Percentiles rank a stretch among this genome's conserved stretches.
Conservation (phyloP, 2,113 vertebrate species). For the Lathamus discolor region DNA sequence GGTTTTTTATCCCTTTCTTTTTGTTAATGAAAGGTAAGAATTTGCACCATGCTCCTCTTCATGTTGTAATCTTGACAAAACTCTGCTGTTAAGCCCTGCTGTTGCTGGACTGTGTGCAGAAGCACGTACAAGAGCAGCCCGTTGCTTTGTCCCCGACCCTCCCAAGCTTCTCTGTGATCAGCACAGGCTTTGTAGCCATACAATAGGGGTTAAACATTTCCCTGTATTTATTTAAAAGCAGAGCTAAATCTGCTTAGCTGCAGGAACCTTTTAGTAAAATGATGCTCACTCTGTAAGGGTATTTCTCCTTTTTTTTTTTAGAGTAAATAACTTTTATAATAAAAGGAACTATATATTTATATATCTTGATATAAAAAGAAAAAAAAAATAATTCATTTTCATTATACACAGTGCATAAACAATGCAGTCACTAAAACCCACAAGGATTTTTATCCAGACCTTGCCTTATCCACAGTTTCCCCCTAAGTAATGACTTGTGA, state of each 20-base stretch:
- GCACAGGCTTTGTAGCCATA: conserved; percentile 86
- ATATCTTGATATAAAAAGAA: neutral
- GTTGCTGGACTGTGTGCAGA: conserved; percentile 35
- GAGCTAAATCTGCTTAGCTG: conserved; percentile 66
- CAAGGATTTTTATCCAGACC: neutral
- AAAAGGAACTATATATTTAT: neutral
- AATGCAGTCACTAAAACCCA: neutral
- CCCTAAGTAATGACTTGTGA: neutral
- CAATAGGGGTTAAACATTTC: conserved; percentile 92
- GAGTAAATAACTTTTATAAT: neutral
- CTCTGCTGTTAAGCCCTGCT: conserved; percentile 30
- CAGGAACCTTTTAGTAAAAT: conserved; percentile 58
- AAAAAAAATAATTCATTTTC: neutral
- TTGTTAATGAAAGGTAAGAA: conserved; percentile 27
- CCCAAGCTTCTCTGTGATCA: conserved; percentile 82
- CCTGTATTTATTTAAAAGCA: conserved; percentile 79
- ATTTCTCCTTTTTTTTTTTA: neutral
- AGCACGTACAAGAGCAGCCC: conserved; percentile 56
- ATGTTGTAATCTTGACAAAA: conserved; percentile 68
- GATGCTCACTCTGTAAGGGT: neutral
- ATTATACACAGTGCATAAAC: neutral
- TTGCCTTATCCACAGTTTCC: neutral
- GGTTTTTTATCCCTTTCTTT: neutral
- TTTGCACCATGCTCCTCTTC: neutral
- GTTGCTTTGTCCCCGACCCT: conserved; percentile 59